phyloP scores from a whole-genome alignment of 2,888 invertebrate species.

The Lycophotia porphyrea region DNA sequence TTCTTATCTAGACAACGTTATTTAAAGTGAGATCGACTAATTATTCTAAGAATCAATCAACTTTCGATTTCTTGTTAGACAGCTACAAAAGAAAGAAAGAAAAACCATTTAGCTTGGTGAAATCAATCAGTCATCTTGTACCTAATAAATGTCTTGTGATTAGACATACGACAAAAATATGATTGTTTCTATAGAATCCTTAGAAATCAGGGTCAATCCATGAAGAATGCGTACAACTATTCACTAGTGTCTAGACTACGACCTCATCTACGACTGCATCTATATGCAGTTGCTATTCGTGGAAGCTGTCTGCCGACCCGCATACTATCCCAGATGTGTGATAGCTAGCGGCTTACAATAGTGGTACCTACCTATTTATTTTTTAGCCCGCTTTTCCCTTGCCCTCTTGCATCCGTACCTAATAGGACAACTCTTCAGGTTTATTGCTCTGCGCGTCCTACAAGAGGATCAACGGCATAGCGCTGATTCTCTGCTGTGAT shows the following conservation, averaged over 20 bases:
- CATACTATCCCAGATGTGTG: conserved; percentile 23
- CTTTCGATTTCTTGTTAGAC: conserved; percentile 23
- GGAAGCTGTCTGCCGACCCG: conserved; percentile 28
- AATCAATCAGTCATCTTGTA: conserved; percentile 2
- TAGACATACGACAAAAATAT: not conserved
- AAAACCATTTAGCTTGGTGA: not conserved
- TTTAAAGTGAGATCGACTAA: not conserved
- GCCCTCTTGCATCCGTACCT: not conserved
- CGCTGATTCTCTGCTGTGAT: not conserved
- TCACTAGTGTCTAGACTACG: conserved; percentile 15
- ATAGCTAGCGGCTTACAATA: not conserved
- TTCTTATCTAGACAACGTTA: not conserved
- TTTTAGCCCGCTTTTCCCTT: not conserved
- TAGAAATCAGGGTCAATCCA: conserved; percentile 18
- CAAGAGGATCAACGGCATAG: not conserved
- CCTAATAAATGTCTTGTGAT: not conserved
- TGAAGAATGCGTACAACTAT: conserved; percentile 17
- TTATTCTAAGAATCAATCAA: conserved; percentile 33
- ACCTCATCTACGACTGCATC: conserved; percentile 42
- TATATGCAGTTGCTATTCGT: conserved; percentile 21
- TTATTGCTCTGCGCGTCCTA: not conserved
- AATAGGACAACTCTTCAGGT: not conserved
- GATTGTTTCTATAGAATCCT: not conserved
- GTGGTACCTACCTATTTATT: not conserved
- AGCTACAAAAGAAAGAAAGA: not conserved